Evolutionary conservation across 2,113 vertebrate genomes (phyloP).

Genomic region (Uropsilus gracilis): DNA sequence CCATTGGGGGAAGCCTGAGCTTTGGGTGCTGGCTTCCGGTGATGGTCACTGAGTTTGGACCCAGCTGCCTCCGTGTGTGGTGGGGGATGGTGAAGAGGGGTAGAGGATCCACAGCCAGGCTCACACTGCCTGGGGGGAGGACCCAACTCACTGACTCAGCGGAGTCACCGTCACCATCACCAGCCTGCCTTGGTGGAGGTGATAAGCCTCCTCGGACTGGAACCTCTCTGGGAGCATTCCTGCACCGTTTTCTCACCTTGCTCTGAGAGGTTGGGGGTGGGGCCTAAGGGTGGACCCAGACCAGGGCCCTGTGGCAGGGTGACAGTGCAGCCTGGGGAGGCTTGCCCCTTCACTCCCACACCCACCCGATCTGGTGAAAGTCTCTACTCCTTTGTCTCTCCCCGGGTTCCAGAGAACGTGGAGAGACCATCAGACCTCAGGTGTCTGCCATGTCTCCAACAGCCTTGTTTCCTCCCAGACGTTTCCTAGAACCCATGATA

Average conservation of each 20-base stretch:
- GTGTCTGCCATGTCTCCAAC: not conserved
- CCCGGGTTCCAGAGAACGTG: not conserved
- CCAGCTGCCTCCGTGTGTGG: not conserved
- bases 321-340: not conserved
- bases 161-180: too few relatives aligned
- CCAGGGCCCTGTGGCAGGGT: not conserved
- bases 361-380: not conserved
- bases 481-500: not conserved
- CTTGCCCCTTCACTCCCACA: not conserved
- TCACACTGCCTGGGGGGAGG: rapidly evolving
- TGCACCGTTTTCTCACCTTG: not conserved
- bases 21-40: not conserved
- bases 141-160: too few relatives aligned
- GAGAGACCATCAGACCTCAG: not conserved
- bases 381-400: not conserved
- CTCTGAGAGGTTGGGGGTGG: not conserved
- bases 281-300: too few relatives aligned
- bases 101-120: not conserved
- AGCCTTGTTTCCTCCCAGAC: not conserved
- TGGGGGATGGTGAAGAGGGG: not conserved
- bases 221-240: not conserved
- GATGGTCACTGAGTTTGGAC: too few relatives aligned
- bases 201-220: not conserved
- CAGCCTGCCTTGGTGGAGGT: not conserved
- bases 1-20: not conserved